Base-by-base conservation (phyloP, 2,113 vertebrate genomes). In the Strix aluco region DNA sequence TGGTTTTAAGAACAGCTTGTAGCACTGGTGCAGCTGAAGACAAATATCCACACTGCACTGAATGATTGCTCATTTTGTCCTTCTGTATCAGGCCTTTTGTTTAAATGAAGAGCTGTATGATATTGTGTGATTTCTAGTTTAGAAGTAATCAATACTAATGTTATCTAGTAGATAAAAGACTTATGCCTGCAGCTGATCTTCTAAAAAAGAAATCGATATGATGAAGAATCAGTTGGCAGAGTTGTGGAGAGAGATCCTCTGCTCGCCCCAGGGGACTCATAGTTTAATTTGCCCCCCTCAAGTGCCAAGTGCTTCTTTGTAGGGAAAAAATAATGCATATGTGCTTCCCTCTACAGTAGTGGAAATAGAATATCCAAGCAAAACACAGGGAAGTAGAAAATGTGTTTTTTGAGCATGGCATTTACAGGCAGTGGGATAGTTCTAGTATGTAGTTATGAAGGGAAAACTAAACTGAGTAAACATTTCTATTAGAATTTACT, bases 141-240 rank as follows among this genome's bases (percentile, higher is more conserved):
- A 94, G 70, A 94, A 89, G 51, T 92, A 94, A 87, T 97, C 94
- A 79, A 94, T 97, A 89, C 40, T 79, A 77, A 63, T 94, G 81
- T 92, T 61, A 72, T 63, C 79, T 96, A 80, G 49, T 86, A 91
- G 25, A 91, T 57, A 85, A 93, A 90, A 65, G 49, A 70, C 81
- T 94, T 77, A 55, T 6, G 75, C 92, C 38, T 94, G 59, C 54
- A 94, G 79, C 94, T 96, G 93, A 95, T 95, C 44, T 90, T 92
- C 52, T 71, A 70, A 92, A 84, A 88, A 83, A 96, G 66, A 94
- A 97, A 95, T 70, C 81, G 78, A 77, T 96, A 38, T 47, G 21
- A 32, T 86, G 88, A 87, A 94, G 77, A 93, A 95, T 94, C 57
- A n/a, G 25, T 54, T 97, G 57, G 34, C 58, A 61, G 70, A 92